A percentile compares a stretch with the other conserved stretches of the same genome.
phyloP scores from a whole-genome alignment of 2,113 vertebrate species.

The Tachysurus vachellii region DNA sequence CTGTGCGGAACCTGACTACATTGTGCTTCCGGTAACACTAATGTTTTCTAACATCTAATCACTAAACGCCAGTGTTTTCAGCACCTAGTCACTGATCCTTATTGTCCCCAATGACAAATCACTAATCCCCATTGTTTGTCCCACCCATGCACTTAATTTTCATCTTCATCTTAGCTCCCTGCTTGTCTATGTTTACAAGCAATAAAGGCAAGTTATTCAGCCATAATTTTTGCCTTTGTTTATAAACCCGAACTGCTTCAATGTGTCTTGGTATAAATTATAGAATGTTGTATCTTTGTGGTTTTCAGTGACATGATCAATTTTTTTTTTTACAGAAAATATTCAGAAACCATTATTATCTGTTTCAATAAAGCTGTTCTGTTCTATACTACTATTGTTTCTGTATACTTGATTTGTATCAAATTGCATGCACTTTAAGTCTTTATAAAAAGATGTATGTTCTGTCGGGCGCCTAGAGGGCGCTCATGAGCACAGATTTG shows the following conservation, averaged over 20 bases:
- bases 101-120: background rate
- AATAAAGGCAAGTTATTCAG: background rate
- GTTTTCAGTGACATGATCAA: background rate
- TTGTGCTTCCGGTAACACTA: background rate
- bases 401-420: background rate
- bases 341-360: background rate
- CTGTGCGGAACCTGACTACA: background rate
- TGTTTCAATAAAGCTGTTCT: background rate
- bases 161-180: background rate
- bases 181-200: background rate
- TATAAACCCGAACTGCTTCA: background rate
- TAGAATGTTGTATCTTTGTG: background rate
- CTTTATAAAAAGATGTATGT: background rate
- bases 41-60: background rate
- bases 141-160: background rate
- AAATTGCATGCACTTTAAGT: background rate
- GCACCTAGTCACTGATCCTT: background rate
- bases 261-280: background rate
- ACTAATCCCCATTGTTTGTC: background rate
- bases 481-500: background rate
- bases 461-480: background rate
- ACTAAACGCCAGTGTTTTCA: background rate
- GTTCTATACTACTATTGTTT: background rate
- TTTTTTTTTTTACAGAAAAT: background rate
- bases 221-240: background rate